Evolutionary conservation across 2,113 vertebrate species (phyloP).

Genomic region (Neogale vison): DNA sequence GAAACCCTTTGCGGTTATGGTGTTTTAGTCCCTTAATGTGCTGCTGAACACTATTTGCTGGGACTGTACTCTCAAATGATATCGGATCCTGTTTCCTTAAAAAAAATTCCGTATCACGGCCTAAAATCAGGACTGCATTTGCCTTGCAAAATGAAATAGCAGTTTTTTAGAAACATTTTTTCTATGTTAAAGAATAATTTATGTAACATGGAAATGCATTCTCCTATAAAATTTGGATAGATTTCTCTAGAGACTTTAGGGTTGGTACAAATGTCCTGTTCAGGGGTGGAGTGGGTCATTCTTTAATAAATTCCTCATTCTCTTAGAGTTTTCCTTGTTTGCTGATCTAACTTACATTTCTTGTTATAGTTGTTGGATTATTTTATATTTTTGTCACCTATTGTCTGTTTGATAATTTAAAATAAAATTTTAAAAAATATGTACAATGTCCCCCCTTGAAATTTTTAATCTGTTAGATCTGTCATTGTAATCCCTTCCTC

Average conservation of each 20-base stretch:
- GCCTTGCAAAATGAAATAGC: conserved; percentile 75
- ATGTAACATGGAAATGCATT: conserved; percentile 58
- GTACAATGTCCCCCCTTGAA: not conserved
- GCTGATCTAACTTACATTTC: not conserved
- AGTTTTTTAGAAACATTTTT: conserved; percentile 20
- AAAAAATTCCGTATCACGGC: conserved; percentile 29
- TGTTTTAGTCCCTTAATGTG: not conserved
- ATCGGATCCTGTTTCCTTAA: conserved; percentile 51
- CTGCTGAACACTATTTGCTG: not conserved
- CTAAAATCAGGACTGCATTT: conserved; percentile 66
- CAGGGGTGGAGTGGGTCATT: not conserved
- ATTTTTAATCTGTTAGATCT: conserved; percentile 61
- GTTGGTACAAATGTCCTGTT: not conserved
- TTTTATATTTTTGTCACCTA: conserved; percentile 46
- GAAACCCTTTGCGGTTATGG: conserved; percentile 51
- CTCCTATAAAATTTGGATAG: conserved; percentile 66
- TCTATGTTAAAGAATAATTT: conserved; percentile 68
- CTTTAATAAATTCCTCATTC: not conserved
- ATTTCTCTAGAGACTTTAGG: conserved; percentile 58
- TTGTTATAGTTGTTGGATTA: not conserved
- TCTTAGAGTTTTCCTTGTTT: not conserved
- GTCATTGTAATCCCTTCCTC: conserved; percentile 54
- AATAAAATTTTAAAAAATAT: conserved; percentile 27
- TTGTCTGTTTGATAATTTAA: conserved; percentile 64
- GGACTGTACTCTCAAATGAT: conserved; percentile 31